phyloP scores from a whole-genome alignment of 2,113 vertebrate species.

The Malurus cyaneus region DNA sequence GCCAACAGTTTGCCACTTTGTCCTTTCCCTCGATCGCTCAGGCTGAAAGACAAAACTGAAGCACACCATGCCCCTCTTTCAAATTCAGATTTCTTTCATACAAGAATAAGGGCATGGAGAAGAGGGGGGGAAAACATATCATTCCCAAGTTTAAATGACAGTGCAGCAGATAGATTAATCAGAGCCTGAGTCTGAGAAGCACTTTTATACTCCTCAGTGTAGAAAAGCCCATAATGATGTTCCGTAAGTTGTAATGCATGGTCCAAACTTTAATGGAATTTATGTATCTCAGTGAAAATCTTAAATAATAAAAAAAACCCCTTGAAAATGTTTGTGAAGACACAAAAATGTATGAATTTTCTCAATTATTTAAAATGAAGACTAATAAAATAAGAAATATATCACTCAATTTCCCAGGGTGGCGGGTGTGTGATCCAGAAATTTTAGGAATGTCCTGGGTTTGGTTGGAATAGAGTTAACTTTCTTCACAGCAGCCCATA shows the following conservation, averaged over 20 bases:
- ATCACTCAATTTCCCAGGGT: not conserved
- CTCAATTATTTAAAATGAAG: not conserved
- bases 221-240: not conserved
- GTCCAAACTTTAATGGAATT: not conserved
- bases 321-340: not conserved
- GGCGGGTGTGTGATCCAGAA: not conserved
- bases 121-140: not conserved
- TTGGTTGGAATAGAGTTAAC: not conserved
- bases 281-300: not conserved
- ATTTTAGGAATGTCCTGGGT: not conserved
- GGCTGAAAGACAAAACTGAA: not conserved
- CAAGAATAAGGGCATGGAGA: not conserved
- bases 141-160: not conserved
- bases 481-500: not conserved
- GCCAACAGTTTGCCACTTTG: not conserved
- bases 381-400: not conserved
- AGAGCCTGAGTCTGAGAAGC: not conserved
- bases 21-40: not conserved
- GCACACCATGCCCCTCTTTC: rapidly evolving
- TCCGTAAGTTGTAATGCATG: not conserved
- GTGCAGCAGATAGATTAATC: not conserved
- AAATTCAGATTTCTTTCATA: not conserved
- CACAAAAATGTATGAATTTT: not conserved
- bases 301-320: not conserved
- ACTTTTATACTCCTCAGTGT: rapidly evolving